Evolutionary conservation across 2,797 vertebrate genomes (phyloP).

Genomic region (Coccyzus lansbergi): DNA sequence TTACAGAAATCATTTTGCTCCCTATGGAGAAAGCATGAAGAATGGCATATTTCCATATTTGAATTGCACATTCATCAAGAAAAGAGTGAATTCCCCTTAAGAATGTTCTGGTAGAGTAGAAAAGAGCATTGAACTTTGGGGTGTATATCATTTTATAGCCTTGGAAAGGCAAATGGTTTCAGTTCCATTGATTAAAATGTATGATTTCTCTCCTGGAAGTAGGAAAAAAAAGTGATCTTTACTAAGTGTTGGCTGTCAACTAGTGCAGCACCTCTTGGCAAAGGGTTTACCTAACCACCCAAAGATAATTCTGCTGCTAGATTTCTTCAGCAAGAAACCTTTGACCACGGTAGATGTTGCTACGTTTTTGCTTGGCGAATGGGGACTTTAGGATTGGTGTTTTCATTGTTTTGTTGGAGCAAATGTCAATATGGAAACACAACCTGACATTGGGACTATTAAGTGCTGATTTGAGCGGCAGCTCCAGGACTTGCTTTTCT

Average conservation of each 20-base stretch:
- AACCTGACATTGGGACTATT: neutral
- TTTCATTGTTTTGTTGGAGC: slow-evolving; percentile 32
- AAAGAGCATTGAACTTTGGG: slow-evolving; percentile 60
- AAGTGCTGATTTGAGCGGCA: slow-evolving; percentile 11
- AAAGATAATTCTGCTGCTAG: neutral
- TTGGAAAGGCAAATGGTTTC: slow-evolving; percentile 62
- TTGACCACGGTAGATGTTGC: slow-evolving; percentile 53
- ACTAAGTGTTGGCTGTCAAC: neutral
- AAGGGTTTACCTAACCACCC: neutral
- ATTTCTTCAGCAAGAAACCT: slow-evolving; percentile 37
- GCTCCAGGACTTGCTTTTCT: neutral
- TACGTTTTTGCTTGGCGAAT: neutral
- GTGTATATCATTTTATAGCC: slow-evolving; percentile 57
- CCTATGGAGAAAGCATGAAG: slow-evolving; percentile 61
- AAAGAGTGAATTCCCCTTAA: slow-evolving; percentile 60
- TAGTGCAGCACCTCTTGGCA: neutral
- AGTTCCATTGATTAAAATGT: slow-evolving; percentile 61
- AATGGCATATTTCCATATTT: slow-evolving; percentile 64
- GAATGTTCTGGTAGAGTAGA: slow-evolving; percentile 54
- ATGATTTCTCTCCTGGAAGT: neutral
- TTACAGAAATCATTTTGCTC: slow-evolving; percentile 62
- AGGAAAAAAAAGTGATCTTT: neutral
- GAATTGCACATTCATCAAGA: slow-evolving; percentile 68
- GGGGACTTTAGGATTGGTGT: slow-evolving; percentile 8
- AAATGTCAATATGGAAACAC: slow-evolving; percentile 49